Conservation (phyloP, 2,888 invertebrate genomes). For the Helicoverpa assulta region DNA sequence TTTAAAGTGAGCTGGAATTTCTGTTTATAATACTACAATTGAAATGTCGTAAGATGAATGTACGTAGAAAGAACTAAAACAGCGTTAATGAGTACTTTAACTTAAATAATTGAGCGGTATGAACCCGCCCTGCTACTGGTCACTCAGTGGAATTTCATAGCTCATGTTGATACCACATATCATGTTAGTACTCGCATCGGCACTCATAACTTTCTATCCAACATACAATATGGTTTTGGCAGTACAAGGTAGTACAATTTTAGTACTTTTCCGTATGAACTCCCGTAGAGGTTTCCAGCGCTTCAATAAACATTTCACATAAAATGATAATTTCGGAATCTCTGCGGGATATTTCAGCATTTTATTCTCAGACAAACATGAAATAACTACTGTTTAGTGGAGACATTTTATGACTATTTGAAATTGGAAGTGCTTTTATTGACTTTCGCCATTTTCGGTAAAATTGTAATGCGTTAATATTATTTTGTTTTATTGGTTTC, state of each 20-base stretch:
- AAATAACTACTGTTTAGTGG: slow-evolving; percentile 53
- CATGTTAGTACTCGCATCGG: no score
- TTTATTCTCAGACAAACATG: slow-evolving; percentile 40
- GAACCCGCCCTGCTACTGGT: no score
- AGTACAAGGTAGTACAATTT: neutral
- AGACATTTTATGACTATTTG: slow-evolving; percentile 55
- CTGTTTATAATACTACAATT: no score
- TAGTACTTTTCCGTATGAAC: neutral
- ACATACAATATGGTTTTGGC: neutral
- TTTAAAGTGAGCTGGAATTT: slow-evolving; percentile 2
- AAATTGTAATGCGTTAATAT: slow-evolving; percentile 11
- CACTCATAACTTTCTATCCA: neutral
- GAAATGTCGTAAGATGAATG: no score
- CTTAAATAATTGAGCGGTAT: no score
- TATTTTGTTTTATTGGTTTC: neutral
- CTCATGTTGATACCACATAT: no score
- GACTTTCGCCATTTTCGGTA: slow-evolving; percentile 20
- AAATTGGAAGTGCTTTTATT: slow-evolving; percentile 48
- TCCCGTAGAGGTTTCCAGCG: neutral
- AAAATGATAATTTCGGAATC: slow-evolving; percentile 43
- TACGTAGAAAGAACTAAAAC: no score
- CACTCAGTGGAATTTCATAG: no score
- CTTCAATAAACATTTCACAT: slow-evolving; percentile 12
- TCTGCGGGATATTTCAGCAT: slow-evolving; percentile 6
- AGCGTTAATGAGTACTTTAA: no score